phyloP scores from a whole-genome alignment of 2,113 vertebrate genomes.

The Isurus oxyrinchus region DNA sequence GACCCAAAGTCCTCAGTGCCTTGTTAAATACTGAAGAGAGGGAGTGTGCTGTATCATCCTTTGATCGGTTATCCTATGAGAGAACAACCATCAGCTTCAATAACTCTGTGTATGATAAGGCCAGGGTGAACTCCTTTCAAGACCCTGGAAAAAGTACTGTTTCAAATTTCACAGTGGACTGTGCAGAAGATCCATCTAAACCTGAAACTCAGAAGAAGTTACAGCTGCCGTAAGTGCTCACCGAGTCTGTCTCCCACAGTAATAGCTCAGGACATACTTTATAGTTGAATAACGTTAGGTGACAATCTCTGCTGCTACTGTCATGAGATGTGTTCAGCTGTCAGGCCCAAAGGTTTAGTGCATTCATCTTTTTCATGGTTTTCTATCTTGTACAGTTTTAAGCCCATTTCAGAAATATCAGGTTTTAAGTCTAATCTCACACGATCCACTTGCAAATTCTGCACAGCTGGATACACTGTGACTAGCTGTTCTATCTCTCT shows the following conservation, averaged over 20 bases:
- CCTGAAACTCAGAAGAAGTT: background rate
- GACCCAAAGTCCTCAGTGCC: slow-evolving; percentile 27
- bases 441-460: background rate
- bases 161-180: background rate
- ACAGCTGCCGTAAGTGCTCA: background rate
- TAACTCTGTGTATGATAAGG: background rate
- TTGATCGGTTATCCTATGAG: background rate
- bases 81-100: slow-evolving; percentile 4
- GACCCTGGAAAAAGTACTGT: background rate
- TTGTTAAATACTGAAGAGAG: slow-evolving; percentile 19
- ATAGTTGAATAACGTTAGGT: background rate
- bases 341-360: background rate
- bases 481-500: background rate
- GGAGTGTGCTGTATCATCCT: slow-evolving; percentile 19
- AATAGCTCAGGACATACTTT: background rate
- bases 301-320: background rate
- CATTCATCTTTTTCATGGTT: background rate
- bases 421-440: background rate
- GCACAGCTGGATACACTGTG: background rate
- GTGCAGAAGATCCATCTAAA: background rate
- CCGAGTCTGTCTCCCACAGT: background rate
- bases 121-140: background rate
- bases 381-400: background rate
- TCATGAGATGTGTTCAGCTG: background rate
- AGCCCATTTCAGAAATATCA: background rate